Percentiles rank a stretch among this genome's conserved stretches.
These are phyloP conservation scores for Pristionchus exspectatus DNA, from an alignment of 2,888 invertebrate genomes.

Conservation along the genomic window DNA sequence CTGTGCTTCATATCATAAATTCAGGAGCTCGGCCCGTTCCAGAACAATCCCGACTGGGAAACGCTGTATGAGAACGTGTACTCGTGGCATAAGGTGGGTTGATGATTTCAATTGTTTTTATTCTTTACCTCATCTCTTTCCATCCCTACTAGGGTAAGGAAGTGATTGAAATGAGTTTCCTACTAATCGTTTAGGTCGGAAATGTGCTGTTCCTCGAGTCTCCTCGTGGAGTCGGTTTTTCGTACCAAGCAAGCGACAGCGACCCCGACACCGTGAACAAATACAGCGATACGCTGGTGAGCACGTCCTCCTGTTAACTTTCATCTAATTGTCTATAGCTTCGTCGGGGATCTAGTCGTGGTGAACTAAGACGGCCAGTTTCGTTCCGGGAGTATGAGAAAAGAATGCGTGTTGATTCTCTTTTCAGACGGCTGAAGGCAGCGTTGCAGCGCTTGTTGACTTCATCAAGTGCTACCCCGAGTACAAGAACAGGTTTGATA, in stretches of 20 bases:
- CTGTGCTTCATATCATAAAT: constrained; percentile 25
- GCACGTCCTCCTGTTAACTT: not conserved
- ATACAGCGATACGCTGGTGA: constrained; percentile 59
- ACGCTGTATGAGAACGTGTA: constrained; percentile 65
- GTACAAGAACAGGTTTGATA: constrained; percentile 78
- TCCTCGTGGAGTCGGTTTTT: constrained; percentile 82
- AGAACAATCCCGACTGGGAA: constrained; percentile 59
- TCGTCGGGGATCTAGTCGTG: no score
- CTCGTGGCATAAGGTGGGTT: constrained; percentile 70
- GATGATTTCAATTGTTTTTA: no score
- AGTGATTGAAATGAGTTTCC: no score
- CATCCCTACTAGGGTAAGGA: no score
- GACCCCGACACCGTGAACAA: constrained; percentile 51
- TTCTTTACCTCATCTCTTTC: no score
- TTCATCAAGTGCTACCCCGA: constrained; percentile 81
- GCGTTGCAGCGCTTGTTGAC: constrained; percentile 80
- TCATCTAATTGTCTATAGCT: not conserved
- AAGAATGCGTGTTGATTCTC: not conserved
- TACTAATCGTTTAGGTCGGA: constrained; percentile 68
- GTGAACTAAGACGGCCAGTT: no score
- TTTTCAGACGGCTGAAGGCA: constrained; percentile 79
- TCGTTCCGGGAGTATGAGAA: no score
- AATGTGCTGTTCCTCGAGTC: constrained; percentile 82
- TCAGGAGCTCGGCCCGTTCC: constrained; percentile 80
- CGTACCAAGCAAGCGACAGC: constrained; percentile 77